These are phyloP conservation scores for Melieria picta DNA, from an alignment of 2,888 invertebrate species.

Conservation along the genomic window DNA sequence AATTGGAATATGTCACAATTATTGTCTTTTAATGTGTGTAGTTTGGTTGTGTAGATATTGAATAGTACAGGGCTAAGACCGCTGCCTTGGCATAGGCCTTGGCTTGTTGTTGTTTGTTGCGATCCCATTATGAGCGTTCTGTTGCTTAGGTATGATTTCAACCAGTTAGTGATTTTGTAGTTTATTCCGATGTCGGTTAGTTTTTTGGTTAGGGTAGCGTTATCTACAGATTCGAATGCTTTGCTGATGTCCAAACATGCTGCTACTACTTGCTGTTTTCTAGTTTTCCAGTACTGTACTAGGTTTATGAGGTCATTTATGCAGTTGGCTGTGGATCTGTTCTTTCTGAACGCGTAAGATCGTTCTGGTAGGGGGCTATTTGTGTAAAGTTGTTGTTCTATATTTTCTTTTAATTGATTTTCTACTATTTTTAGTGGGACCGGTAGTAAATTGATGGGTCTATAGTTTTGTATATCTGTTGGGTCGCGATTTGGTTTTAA, in stretches of 20 bases:
- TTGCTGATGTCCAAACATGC: slow-evolving; percentile 14
- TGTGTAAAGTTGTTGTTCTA: not conserved
- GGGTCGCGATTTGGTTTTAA: too few species aligned
- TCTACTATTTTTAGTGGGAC: not conserved
- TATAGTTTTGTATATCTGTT: too few species aligned
- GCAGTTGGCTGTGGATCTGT: slow-evolving; percentile 1
- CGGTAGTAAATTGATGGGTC: too few species aligned
- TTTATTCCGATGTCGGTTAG: not conserved
- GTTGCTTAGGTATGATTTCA: not conserved
- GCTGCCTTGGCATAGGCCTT: slow-evolving; percentile 4
- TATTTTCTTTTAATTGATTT: not conserved
- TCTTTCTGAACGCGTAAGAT: not conserved
- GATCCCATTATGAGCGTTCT: not conserved
- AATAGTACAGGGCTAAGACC: slow-evolving; percentile 7
- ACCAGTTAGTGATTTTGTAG: not conserved
- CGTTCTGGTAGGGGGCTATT: not conserved
- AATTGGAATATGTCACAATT: too few species aligned
- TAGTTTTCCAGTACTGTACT: not conserved
- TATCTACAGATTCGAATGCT: not conserved
- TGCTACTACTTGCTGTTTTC: not conserved
- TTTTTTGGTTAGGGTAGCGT: not conserved
- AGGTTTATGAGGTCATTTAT: slow-evolving; percentile 1
- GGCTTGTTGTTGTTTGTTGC: not conserved
- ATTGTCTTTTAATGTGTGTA: too few species aligned
- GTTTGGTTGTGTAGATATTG: slow-evolving; percentile 13